Conservation (phyloP, 1,140 invertebrate genomes). For the Scaptomyza pallida region DNA sequence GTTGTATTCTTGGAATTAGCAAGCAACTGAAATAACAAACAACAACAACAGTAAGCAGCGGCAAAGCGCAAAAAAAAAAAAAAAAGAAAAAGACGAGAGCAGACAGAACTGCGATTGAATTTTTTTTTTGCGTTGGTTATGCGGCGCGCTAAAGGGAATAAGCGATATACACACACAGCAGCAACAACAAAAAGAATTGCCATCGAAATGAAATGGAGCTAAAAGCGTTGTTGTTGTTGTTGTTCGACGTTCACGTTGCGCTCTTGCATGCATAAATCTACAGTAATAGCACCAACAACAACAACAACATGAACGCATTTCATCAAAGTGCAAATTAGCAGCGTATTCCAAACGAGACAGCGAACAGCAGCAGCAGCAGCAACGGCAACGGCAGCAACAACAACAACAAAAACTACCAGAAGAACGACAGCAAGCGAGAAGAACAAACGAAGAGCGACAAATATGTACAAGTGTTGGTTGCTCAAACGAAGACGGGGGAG, state of each 20-base stretch:
- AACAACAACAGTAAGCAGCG: slow-evolving; percentile 19
- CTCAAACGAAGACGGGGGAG: not conserved
- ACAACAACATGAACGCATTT: slow-evolving; percentile 65
- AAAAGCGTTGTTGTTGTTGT: slow-evolving; percentile 34
- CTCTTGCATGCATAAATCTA: slow-evolving; percentile 80
- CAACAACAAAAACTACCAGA: slow-evolving; percentile 39
- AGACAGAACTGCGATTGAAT: slow-evolving; percentile 38
- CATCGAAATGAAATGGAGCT: slow-evolving; percentile 76
- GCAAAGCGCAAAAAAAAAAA: slow-evolving; percentile 21
- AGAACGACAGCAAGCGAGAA: slow-evolving; percentile 6
- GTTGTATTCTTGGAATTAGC: slow-evolving; percentile 81
- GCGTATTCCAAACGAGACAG: slow-evolving; percentile 64
- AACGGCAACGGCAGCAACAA: slow-evolving; percentile 6
- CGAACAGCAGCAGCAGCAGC: slow-evolving; percentile 20
- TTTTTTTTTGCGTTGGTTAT: slow-evolving; percentile 47
- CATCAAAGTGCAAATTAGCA: slow-evolving; percentile 80
- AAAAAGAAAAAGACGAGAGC: slow-evolving; percentile 25
- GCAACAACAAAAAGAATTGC: slow-evolving; percentile 22
- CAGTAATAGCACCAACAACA: slow-evolving; percentile 57
- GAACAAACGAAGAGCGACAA: slow-evolving; percentile 16
- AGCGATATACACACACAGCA: slow-evolving; percentile 4
- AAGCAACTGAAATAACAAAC: slow-evolving; percentile 51
- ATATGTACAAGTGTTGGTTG: not conserved
- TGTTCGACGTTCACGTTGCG: slow-evolving; percentile 18
- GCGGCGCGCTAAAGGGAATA: slow-evolving; percentile 54